phyloP scores from a whole-genome alignment of 1,140 invertebrate species.

The Diorhabda elongata region DNA sequence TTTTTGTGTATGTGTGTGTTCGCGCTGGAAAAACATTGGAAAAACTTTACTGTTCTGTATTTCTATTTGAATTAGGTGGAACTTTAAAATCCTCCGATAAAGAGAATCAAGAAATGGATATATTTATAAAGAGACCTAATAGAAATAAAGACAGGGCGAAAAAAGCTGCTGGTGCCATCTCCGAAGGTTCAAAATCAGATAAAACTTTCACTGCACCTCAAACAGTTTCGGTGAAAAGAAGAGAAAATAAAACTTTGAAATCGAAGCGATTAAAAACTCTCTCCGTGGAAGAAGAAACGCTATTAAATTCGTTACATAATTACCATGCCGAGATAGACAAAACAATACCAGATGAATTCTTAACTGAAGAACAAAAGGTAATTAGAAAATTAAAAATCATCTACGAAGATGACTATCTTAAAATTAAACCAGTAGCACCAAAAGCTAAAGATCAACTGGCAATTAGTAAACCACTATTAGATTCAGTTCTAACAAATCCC shows the following conservation, averaged over 20 bases:
- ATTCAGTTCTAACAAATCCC: constrained; percentile 39
- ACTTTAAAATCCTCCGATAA: background rate
- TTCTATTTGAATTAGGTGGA: constrained; percentile 3
- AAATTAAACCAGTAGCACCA: constrained; percentile 33
- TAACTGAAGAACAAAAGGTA: constrained; percentile 36
- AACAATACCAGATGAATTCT: constrained; percentile 30
- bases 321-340: constrained; percentile 38
- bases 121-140: constrained; percentile 8
- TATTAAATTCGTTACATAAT: constrained; percentile 30
- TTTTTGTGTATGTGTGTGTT: background rate
- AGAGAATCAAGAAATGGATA: constrained; percentile 6
- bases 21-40: background rate
- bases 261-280: constrained; percentile 26
- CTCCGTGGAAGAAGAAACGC: constrained; percentile 36
- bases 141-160: constrained; percentile 5
- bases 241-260: constrained; percentile 19
- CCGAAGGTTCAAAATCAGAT: constrained; percentile 19
- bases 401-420: constrained; percentile 34
- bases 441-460: constrained; percentile 38
- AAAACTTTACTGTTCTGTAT: constrained; percentile 5
- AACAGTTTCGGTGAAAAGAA: constrained; percentile 24
- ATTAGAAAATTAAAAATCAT: constrained; percentile 37
- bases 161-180: constrained; percentile 7
- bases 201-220: constrained; percentile 1
- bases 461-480: constrained; percentile 39